A percentile compares a stretch with the other conserved stretches of the same genome.
phyloP scores from a whole-genome alignment of 2,113 vertebrate species.

The Oenanthe melanoleuca region DNA sequence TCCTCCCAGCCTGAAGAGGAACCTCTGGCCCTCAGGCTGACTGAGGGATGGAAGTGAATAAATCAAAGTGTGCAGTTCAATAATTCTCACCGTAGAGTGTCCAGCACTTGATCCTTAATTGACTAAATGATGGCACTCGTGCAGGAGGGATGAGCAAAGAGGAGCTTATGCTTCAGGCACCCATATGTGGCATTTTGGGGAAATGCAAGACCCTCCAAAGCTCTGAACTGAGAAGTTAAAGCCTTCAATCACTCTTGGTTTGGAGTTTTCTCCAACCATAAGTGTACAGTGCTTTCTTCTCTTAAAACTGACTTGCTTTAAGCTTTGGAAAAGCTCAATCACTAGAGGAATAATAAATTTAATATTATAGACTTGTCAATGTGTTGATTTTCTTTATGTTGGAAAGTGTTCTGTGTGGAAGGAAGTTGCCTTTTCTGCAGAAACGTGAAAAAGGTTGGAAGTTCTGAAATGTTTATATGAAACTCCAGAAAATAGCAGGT shows the following conservation, averaged over 20 bases:
- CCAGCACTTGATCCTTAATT: not conserved
- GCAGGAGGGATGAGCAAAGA: not conserved
- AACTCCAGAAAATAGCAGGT: not conserved
- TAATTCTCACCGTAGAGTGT: not conserved
- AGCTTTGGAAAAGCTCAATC: not conserved
- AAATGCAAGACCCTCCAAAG: not conserved
- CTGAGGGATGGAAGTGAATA: accelerated
- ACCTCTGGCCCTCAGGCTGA: not conserved
- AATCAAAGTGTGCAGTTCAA: not conserved
- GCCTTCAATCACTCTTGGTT: not conserved
- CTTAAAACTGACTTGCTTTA: not conserved
- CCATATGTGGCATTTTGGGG: not conserved
- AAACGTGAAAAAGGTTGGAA: not conserved
- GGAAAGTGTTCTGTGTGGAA: not conserved
- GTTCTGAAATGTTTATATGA: not conserved
- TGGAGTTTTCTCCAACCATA: not conserved
- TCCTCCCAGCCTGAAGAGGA: not conserved
- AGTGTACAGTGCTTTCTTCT: not conserved
- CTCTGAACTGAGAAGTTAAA: not conserved
- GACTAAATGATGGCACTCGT: not conserved
- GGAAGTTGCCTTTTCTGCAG: not conserved
- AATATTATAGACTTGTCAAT: not conserved
- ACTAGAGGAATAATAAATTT: not conserved
- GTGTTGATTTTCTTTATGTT: not conserved
- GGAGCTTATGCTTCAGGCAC: not conserved